These are phyloP conservation scores for Agrenia bidenticulata DNA, from an alignment of 2,888 invertebrate species.

Conservation along the genomic window DNA sequence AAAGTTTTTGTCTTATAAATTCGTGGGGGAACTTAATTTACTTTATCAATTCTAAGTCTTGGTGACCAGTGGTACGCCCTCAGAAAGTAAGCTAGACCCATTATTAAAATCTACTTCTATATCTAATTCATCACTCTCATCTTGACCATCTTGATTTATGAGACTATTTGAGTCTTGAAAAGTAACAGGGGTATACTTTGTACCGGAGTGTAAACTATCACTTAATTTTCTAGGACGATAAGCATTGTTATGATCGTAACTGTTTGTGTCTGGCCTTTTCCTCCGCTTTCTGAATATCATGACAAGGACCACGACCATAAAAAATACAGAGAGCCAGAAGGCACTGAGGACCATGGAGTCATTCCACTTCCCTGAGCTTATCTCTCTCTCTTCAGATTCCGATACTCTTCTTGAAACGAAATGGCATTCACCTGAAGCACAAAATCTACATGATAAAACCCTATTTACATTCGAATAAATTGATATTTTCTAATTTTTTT, in stretches of 20 bases:
- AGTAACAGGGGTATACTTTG: constrained; percentile 4
- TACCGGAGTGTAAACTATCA: constrained; percentile 17
- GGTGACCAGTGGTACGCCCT: constrained; percentile 50
- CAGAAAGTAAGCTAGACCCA: constrained; percentile 13
- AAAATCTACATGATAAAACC: too few relatives aligned
- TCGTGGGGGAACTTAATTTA: too few relatives aligned
- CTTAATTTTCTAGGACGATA: background rate
- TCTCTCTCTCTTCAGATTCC: constrained; percentile 43
- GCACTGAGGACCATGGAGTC: constrained; percentile 45
- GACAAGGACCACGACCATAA: constrained; percentile 38
- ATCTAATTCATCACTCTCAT: constrained; percentile 32
- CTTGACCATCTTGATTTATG: constrained; percentile 21
- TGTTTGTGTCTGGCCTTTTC: constrained; percentile 1
- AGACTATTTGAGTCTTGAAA: background rate
- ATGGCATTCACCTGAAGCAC: constrained; percentile 45
- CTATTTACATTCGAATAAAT: constrained; percentile 17
- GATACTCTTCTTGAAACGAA: constrained; percentile 48
- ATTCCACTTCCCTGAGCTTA: constrained; percentile 35
- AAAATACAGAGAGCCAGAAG: constrained; percentile 48
- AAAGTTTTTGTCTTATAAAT: too few relatives aligned
- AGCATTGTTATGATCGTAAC: background rate
- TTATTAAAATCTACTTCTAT: constrained; percentile 6
- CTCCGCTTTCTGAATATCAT: constrained; percentile 34
- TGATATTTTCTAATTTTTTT: background rate
- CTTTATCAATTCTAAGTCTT: constrained; percentile 42